Evolutionary conservation across 2,113 vertebrate species (phyloP), one percentile per base, ranked within the genome.

Genomic region (Antechinus stuartii): DNA sequence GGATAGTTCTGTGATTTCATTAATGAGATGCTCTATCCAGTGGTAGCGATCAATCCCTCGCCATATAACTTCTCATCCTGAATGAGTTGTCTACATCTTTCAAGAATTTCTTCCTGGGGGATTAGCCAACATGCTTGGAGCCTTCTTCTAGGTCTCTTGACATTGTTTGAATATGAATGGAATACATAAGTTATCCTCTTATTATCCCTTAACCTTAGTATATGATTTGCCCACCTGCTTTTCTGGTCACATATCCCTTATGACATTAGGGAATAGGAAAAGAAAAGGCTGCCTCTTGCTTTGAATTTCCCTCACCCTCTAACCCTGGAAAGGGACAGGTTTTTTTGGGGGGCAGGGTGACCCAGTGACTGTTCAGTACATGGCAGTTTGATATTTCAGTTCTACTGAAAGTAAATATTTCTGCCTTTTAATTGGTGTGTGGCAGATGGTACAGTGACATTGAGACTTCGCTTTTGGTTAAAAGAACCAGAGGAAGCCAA

Each of bases 401-500:
- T 61, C 91, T 76, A 90, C 91, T 53, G 49, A 90, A 26, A 95
- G 93, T 47, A 96, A 25, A 12, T 42, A 12, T 53, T 90, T 93
- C 94, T 90, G 50, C 92, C 93, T 94, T 91, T 26, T 95, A 94
- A 92, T 91, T 90, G 90, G 90, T 90, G 50, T 92, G 89, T 23
- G 23, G 96, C 96, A 97, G 96, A 97, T 97, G 97, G 97, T 91
- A 52, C 49, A 56, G 92, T 95, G 95, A 52, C 96, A 91, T 90
- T 84, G 93, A 97, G 96, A 92, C 47, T 68, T 94, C 97, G 52
- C 94, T 96, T 96, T 95, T 95, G 91, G 94, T 94, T 96, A 53
- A n/a, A 35, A 93, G 76, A 96, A 93, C 68, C 76, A 0, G 7
- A 30, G 3, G 35, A 90, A 91, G 53, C 61, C 27, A 54, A 50